Base-by-base conservation (phyloP, 2,888 invertebrate species). In the Diadegma fenestrale region DNA sequence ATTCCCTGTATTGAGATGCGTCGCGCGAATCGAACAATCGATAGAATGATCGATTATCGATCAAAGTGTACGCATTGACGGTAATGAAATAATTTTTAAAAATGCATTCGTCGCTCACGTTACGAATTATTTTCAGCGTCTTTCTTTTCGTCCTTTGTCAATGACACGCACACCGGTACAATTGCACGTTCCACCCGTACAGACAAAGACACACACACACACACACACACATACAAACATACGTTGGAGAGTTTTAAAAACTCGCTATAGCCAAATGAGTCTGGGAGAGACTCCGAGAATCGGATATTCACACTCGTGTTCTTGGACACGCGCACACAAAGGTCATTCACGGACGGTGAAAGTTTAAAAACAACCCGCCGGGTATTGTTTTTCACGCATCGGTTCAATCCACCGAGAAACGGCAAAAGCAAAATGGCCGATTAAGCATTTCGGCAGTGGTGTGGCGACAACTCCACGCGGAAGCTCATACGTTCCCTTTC, bases 341-440 rank as follows among this genome's bases (percentile, higher is more conserved):
- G 75, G 75, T 81, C 80, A 76, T 86, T 76, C 87, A 82, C 87
- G 86, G 87, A 88, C 87, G 87, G 86, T 87, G 82, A 87, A 88
- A 76, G 72, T 84, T 81, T 5, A 43, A 71, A 73, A 73, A 75
- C 61, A 45, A 30, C 0, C 45, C 68, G 5, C n/a, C 41, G 41
- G 45, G 26, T 26, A 26, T 68, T 26, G 22, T 45, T 68, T 71
- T 71, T 7, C 33, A 54, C 33, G 37, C 33, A 33, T 71, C 48
- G 71, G 51, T n/a, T 48, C 48, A 26, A 72, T 45, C 66, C 58
- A 41, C 45, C 75, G 83, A 33, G 45, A 71, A 6, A 54, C 19
- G 51, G 43, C n/a, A 22, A 37, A 75, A 75, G 19, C 22, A 61
- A 8, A 10, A 30, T 19, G 14, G 45, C 66, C 71, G 76, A 43